A percentile compares a stretch with the other conserved stretches of the same genome.
Evolutionary conservation across 2,797 vertebrate genomes (phyloP).

Genomic region (Odontamblyopus lacepedii): DNA sequence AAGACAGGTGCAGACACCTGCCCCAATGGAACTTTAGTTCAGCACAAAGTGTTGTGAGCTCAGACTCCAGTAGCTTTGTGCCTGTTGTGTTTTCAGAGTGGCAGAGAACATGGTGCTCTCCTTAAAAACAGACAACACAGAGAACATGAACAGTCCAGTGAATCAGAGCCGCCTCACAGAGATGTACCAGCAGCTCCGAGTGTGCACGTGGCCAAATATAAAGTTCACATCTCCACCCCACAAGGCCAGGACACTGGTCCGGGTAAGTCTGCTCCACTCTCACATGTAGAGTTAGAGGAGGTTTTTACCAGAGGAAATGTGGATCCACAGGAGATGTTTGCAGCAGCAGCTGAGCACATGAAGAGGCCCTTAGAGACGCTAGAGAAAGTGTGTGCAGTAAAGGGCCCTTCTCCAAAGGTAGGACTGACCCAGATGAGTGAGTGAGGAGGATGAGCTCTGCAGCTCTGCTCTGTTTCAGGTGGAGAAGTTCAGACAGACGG

Average conservation of each 20-base stretch:
- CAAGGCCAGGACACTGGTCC: background rate
- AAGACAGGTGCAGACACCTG: constrained; percentile 1
- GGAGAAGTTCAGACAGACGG: background rate
- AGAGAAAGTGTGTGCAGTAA: background rate
- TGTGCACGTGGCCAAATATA: background rate
- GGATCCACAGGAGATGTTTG: background rate
- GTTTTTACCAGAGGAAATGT: background rate
- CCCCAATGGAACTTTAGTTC: too few relatives aligned
- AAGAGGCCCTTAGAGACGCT: background rate
- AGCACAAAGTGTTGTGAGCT: too few relatives aligned
- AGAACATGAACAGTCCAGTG: background rate
- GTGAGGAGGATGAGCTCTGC: background rate
- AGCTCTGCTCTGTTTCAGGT: constrained; percentile 8
- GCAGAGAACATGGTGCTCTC: background rate
- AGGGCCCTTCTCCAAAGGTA: background rate
- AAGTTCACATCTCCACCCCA: background rate
- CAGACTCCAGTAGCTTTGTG: background rate
- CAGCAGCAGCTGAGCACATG: background rate
- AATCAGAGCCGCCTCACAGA: constrained; percentile 5
- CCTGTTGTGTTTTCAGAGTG: background rate
- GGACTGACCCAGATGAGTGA: background rate
- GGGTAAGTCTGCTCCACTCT: background rate
- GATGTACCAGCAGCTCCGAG: constrained; percentile 9
- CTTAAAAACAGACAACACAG: constrained; percentile 3
- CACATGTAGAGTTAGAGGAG: background rate